Conservation (phyloP, 2,888 invertebrate species). For the Leucophora obtusa region DNA sequence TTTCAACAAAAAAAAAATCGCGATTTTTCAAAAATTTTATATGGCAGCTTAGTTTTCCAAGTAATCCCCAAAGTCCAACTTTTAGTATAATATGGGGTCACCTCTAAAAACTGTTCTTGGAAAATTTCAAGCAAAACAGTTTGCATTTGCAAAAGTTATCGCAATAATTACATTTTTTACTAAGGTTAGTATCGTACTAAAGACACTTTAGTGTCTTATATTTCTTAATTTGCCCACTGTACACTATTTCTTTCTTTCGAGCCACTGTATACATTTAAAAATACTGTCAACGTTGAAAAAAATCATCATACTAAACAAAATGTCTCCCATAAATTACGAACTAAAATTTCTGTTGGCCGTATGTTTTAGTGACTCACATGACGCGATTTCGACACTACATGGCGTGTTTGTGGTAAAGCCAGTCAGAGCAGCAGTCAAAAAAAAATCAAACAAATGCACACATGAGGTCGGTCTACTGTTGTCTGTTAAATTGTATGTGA, state of each 20-base stretch:
- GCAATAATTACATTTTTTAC: too few relatives aligned
- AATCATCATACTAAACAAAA: slow-evolving; percentile 40
- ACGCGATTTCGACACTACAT: slow-evolving; percentile 74
- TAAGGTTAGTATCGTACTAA: too few relatives aligned
- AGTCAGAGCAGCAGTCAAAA: slow-evolving; percentile 46
- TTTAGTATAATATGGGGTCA: too few relatives aligned
- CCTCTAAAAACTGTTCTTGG: too few relatives aligned
- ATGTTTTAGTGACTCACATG: slow-evolving; percentile 78
- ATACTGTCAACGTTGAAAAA: neutral
- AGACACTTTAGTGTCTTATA: too few relatives aligned
- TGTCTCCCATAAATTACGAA: slow-evolving; percentile 46
- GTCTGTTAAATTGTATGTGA: neutral
- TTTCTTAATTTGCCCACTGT: slow-evolving; percentile 51
- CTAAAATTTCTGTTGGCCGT: slow-evolving; percentile 70
- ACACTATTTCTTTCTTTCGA: too few relatives aligned
- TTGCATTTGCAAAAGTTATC: too few relatives aligned
- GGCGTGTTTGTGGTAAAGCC: slow-evolving; percentile 47
- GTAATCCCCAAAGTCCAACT: too few relatives aligned
- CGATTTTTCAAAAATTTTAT: too few relatives aligned
- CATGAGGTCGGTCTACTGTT: slow-evolving; percentile 2
- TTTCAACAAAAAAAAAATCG: too few relatives aligned
- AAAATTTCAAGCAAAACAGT: too few relatives aligned
- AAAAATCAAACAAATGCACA: slow-evolving; percentile 36
- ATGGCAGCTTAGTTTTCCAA: too few relatives aligned
- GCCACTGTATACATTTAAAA: neutral